Conservation (phyloP, 1,140 invertebrate genomes). For the Triops cancriformis region DNA sequence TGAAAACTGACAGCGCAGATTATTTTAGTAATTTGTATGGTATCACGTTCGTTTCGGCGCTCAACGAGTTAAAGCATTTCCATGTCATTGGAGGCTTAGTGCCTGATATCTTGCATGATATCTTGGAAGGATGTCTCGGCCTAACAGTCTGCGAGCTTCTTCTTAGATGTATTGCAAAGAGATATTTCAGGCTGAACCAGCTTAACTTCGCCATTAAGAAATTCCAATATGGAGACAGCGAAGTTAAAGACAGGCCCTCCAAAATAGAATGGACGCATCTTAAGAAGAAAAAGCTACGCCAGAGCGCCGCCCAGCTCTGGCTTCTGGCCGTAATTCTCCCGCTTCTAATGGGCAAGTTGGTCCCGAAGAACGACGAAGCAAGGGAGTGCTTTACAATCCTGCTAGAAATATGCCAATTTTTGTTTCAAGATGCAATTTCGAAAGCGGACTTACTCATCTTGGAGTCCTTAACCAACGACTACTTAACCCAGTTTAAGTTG, state of each 20-base stretch:
- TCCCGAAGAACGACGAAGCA: conserved; percentile 19
- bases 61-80: conserved; percentile 25
- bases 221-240: conserved; percentile 21
- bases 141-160: conserved; percentile 20
- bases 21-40: conserved; percentile 22
- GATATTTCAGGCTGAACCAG: conserved; percentile 18
- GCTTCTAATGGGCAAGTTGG: conserved; percentile 15
- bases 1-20: conserved; percentile 12
- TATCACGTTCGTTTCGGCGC: neutral
- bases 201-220: conserved; percentile 19
- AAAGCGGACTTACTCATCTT: conserved; percentile 5
- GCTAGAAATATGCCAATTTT: conserved; percentile 17
- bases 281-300: conserved; percentile 19
- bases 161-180: conserved; percentile 9
- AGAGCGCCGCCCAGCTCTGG: conserved; percentile 19
- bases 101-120: conserved; percentile 24
- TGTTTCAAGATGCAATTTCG: conserved; percentile 25
- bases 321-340: conserved; percentile 16
- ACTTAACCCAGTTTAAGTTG: conserved; percentile 17
- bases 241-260: conserved; percentile 24
- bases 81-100: conserved; percentile 16
- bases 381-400: conserved; percentile 16
- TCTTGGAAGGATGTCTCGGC: conserved; percentile 19
- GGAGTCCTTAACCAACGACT: conserved; percentile 15
- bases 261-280: conserved; percentile 15